Base-by-base conservation (phyloP, 2,797 vertebrate genomes). In the Enteromius thamalakanensis region DNA sequence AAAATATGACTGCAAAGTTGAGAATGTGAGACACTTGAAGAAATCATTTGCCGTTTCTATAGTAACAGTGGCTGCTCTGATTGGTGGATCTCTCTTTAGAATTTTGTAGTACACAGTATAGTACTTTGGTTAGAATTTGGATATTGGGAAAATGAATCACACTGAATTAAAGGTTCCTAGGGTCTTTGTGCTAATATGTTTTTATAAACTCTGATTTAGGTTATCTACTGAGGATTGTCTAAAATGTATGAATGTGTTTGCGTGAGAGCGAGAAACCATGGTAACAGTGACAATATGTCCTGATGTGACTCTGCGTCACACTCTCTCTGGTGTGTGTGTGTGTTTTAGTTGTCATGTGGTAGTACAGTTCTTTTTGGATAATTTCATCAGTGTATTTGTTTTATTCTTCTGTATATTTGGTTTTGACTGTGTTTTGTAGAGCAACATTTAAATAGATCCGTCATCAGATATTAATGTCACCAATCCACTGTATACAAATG, bases 261-360 rank as follows among this genome's bases (percentile, higher is more conserved):
- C 14, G 11, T 78, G 37, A 49, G 42, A 34, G 62, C 23, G 21
- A 65, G 70, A 23, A 71, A 34, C 55, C 32, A 60, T 72, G 68
- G 67, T 77, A 82, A 71, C 9, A 15, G 40, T 77, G 71, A 32
- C 37, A 67, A 45, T 69, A 49, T 84, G 70, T 67, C 45, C 68
- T 65, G 23, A 71, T 79, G 53, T 80, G 83, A 51, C 58, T 60
- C 23, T 55, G 76, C 47, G 1, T 69, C 6, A 23, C n/a, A 12
- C 19, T 47, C 29, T 74, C 15, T 65, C 2, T 29, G 1, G 72
- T 6, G 65, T 71, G 62, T 47, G 68, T 32, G 11, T 3, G 34
- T 1, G 23, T 62, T 37, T 23, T 34, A 19, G 47, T 53, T 2
- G 1, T 21, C 14, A 55, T 42, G 55, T 49, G 19, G 17, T n/a